These are phyloP conservation scores for Festucalex cinctus DNA, from an alignment of 2,113 vertebrate genomes.

Conservation along the genomic window DNA sequence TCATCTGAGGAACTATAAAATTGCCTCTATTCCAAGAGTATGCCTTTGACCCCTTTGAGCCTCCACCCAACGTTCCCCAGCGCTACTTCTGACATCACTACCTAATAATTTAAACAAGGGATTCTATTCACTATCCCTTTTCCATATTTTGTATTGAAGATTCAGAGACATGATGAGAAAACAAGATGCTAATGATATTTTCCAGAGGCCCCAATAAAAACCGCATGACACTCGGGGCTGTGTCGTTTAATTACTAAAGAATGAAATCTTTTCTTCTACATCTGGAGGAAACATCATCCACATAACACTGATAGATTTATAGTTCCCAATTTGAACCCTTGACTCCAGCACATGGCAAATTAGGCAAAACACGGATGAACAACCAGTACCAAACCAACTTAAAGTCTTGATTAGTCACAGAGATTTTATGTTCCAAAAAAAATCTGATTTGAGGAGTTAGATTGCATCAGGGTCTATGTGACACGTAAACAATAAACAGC, in stretches of 20 bases:
- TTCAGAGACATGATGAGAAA: constrained; percentile 78
- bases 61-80: constrained; percentile 32
- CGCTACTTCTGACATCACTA: constrained; percentile 55
- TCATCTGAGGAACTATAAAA: constrained; percentile 46
- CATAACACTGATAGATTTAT: constrained; percentile 77
- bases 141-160: constrained; percentile 57
- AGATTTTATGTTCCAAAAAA: constrained; percentile 18
- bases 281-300: constrained; percentile 78
- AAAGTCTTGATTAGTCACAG: constrained; percentile 20
- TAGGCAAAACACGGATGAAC: constrained; percentile 70
- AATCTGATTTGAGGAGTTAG: constrained; percentile 16
- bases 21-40: constrained; percentile 49
- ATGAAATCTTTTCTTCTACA: constrained; percentile 80
- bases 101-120: constrained; percentile 52
- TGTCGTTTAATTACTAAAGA: constrained; percentile 81
- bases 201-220: constrained; percentile 78
- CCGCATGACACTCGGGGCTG: constrained; percentile 76
- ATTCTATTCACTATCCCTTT: constrained; percentile 48
- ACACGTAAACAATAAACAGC: constrained; percentile 27
- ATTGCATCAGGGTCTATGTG: constrained; percentile 20
- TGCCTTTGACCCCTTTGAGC: constrained; percentile 47
- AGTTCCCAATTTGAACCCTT: constrained; percentile 67
- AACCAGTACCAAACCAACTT: constrained; percentile 41
- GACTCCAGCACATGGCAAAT: constrained; percentile 69
- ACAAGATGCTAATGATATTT: constrained; percentile 79